Evolutionary conservation across 1,140 invertebrate genomes (phyloP).

Genomic region (Heliconius hewitsoni): DNA sequence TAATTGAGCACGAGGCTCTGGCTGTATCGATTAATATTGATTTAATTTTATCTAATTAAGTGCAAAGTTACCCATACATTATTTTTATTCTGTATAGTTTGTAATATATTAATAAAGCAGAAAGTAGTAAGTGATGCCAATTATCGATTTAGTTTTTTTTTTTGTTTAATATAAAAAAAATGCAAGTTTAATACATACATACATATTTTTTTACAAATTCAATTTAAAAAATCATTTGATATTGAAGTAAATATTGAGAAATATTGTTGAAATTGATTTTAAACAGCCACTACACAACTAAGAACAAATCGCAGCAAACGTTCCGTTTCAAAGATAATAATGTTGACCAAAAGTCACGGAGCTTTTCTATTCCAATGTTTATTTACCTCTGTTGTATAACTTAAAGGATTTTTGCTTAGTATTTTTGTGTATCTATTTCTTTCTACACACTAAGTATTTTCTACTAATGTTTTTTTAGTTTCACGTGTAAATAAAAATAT

Average conservation of each 20-base stretch:
- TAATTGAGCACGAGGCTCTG: too few relatives aligned
- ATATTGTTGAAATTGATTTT: neutral
- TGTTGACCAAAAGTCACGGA: slow-evolving; percentile 10
- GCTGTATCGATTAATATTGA: too few relatives aligned
- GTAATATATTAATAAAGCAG: too few relatives aligned
- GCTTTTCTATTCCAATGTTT: slow-evolving; percentile 11
- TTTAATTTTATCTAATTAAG: too few relatives aligned
- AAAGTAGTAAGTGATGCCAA: too few relatives aligned
- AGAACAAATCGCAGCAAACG: neutral
- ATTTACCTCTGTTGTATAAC: slow-evolving; percentile 1
- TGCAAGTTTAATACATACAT: too few relatives aligned
- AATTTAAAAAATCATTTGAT: neutral
- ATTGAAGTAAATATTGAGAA: neutral
- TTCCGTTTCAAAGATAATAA: slow-evolving; percentile 10
- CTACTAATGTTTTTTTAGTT: neutral
- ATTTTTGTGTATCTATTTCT: neutral
- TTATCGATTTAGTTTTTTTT: too few relatives aligned
- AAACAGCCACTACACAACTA: neutral
- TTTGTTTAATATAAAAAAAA: too few relatives aligned
- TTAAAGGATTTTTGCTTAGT: slow-evolving; percentile 5
- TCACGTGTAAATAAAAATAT: too few relatives aligned
- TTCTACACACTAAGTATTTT: neutral
- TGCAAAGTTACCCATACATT: too few relatives aligned
- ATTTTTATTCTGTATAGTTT: too few relatives aligned
- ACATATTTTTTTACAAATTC: too few relatives aligned